Conservation (phyloP, 2,888 invertebrate species). For the Agrenia bidenticulata region DNA sequence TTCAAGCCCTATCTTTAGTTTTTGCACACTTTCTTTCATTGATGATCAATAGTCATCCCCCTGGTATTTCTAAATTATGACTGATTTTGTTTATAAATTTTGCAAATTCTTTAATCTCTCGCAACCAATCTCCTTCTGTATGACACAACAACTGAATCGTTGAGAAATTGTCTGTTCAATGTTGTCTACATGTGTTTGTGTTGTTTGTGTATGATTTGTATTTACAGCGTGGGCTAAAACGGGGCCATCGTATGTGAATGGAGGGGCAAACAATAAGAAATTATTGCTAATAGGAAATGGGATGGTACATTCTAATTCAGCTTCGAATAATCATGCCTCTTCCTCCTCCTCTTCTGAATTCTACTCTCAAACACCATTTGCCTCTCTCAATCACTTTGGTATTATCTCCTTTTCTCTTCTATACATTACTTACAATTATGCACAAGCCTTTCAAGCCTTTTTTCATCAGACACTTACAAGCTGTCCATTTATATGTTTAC, state of each 20-base stretch:
- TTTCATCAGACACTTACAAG: no score
- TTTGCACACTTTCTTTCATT: no score
- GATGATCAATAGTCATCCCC: no score
- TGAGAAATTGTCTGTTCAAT: no score
- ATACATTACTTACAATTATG: background rate
- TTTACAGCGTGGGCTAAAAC: slow-evolving; percentile 40
- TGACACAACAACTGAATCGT: no score
- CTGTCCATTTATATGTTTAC: no score
- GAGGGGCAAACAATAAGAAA: slow-evolving; percentile 17
- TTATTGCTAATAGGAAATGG: slow-evolving; percentile 32
- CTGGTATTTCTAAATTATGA: no score
- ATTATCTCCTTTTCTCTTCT: slow-evolving; percentile 25
- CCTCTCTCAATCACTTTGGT: slow-evolving; percentile 52
- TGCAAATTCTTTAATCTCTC: no score
- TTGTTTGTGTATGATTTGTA: slow-evolving; percentile 22
- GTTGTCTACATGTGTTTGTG: slow-evolving; percentile 14
- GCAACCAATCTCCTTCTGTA: no score
- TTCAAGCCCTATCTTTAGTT: no score
- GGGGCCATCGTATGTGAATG: slow-evolving; percentile 43
- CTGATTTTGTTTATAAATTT: no score
- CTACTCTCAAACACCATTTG: slow-evolving; percentile 50
- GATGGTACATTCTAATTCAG: slow-evolving; percentile 49
- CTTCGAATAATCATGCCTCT: slow-evolving; percentile 47
- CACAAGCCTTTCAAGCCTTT: background rate
- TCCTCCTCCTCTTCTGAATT: slow-evolving; percentile 43